Evolutionary conservation across 2,797 vertebrate species (phyloP).

Genomic region (Ctenochaetus hawaiiensis): DNA sequence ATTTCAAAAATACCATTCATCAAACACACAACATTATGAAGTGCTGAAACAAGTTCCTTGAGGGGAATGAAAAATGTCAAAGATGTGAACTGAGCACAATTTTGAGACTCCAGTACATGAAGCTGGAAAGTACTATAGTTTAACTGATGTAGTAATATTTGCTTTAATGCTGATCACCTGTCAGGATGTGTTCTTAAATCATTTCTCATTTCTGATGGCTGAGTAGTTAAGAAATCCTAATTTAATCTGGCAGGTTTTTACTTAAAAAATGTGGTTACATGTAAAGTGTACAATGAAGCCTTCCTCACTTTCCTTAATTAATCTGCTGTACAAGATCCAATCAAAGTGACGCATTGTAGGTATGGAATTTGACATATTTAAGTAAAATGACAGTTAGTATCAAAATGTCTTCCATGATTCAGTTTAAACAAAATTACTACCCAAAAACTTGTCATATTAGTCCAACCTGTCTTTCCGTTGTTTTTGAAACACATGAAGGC

Average conservation of each 20-base stretch:
- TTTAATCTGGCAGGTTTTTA: conserved; percentile 1
- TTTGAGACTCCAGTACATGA: conserved; percentile 1
- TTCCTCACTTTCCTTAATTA: not conserved
- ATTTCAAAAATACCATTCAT: conserved; percentile 53
- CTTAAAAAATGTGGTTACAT: not conserved
- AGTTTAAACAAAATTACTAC: not conserved
- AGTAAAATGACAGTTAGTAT: not conserved
- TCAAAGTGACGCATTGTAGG: not conserved
- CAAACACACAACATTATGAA: conserved; percentile 49
- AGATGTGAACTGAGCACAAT: conserved; percentile 31
- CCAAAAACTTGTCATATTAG: not conserved
- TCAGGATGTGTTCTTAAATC: not conserved
- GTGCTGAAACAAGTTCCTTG: conserved; percentile 65
- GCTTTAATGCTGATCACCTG: not conserved
- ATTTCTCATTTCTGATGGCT: not conserved
- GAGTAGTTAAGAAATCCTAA: not conserved
- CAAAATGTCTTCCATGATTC: not conserved
- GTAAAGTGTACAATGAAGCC: conserved; percentile 4
- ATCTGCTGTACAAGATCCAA: not conserved
- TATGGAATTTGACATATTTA: not conserved
- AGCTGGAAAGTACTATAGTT: not conserved
- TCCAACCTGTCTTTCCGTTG: not conserved
- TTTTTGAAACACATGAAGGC: not conserved
- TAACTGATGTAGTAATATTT: not conserved
- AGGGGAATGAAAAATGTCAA: conserved; percentile 41